These are phyloP conservation scores for Nipponia nippon DNA, from an alignment of 2,113 vertebrate genomes.

Conservation along the genomic window DNA sequence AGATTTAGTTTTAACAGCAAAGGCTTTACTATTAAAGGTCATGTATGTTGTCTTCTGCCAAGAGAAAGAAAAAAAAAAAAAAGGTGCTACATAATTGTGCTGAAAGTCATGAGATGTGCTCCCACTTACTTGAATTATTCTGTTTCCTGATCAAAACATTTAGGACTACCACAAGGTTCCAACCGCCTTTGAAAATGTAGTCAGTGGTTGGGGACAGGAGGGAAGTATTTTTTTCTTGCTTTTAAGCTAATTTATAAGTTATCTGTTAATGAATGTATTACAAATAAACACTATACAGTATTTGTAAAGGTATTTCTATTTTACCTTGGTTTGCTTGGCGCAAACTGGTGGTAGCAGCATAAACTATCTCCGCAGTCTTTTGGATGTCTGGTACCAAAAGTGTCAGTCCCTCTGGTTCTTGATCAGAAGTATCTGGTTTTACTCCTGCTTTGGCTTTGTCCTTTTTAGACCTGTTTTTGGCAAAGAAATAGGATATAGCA, in stretches of 20 bases:
- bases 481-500: background rate
- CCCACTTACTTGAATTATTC: background rate
- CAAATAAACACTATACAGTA: background rate
- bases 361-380: conserved; percentile 94
- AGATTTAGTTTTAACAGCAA: background rate
- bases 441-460: conserved; percentile 94
- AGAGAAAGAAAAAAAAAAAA: background rate
- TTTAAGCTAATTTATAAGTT: background rate
- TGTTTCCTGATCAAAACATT: background rate
- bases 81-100: background rate
- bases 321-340: conserved; percentile 93
- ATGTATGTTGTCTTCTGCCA: background rate
- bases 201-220: background rate
- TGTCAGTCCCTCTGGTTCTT: conserved; percentile 95
- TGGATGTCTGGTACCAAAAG: conserved; percentile 97
- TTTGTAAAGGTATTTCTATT: background rate
- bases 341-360: conserved; percentile 89
- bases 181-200: background rate
- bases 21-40: background rate
- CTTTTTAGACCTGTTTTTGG: conserved; percentile 88
- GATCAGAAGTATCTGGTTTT: conserved; percentile 89
- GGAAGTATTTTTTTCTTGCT: background rate
- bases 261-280: background rate
- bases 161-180: background rate
- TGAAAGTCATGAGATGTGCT: background rate